These are phyloP conservation scores for Leptosomus discolor DNA, from an alignment of 2,113 vertebrate species.

Conservation along the genomic window DNA sequence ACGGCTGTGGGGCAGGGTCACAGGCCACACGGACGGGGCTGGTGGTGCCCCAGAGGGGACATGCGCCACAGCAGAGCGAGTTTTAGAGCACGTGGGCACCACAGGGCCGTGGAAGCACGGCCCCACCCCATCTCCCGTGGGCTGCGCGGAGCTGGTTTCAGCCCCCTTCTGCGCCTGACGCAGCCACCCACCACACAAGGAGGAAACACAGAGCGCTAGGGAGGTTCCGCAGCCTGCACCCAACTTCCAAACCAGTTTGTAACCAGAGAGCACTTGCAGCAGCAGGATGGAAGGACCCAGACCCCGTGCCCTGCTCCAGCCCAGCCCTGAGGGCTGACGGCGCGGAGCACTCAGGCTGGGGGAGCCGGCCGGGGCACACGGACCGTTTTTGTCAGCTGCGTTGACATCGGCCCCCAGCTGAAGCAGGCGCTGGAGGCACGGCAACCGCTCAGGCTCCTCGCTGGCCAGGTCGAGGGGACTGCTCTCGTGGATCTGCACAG, in stretches of 20 bases:
- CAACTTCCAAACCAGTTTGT: background rate
- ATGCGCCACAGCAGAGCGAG: fast-evolving
- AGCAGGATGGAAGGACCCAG: background rate
- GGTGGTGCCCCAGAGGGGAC: background rate
- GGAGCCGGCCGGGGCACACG: fast-evolving
- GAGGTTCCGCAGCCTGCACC: background rate
- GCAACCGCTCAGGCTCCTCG: constrained; percentile 86
- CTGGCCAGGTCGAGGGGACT: constrained; percentile 92
- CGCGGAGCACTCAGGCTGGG: background rate
- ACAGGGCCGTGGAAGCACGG: background rate
- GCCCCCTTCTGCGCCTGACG: background rate
- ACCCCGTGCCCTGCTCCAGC: background rate
- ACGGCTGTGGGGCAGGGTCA: background rate
- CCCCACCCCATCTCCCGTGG: background rate
- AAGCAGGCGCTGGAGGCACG: constrained; percentile 84
- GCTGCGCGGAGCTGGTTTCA: background rate
- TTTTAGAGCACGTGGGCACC: background rate
- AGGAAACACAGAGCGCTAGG: background rate
- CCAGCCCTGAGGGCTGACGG: background rate
- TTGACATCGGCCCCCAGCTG: constrained; percentile 87
- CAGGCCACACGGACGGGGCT: background rate
- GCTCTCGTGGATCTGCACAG: constrained; percentile 87
- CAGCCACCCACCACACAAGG: background rate
- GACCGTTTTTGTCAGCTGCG: constrained; percentile 85
- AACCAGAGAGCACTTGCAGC: background rate